Evolutionary conservation across 2,888 invertebrate species (phyloP).

Genomic region (Pyralis farinalis): DNA sequence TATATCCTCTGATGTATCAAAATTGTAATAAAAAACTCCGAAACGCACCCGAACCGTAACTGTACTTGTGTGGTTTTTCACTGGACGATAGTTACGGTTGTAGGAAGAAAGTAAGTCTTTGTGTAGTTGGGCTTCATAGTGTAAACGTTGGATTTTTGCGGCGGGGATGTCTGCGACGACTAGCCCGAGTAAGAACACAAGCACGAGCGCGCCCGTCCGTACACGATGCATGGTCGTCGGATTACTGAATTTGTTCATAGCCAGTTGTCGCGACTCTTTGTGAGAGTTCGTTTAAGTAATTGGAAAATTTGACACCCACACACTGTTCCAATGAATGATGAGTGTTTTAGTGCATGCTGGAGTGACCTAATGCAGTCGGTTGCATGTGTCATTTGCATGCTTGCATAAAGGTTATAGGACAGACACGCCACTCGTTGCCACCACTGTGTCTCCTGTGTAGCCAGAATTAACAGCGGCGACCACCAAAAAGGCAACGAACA

Average conservation of each 20-base stretch:
- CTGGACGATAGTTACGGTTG: conserved; percentile 76
- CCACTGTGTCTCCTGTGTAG: no score
- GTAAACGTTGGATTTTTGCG: conserved; percentile 33
- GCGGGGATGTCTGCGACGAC: conserved; percentile 35
- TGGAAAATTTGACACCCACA: conserved; percentile 31
- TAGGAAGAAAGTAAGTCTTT: conserved; percentile 80
- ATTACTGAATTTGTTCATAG: conserved; percentile 19
- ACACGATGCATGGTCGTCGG: conserved; percentile 12
- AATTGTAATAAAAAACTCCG: conserved; percentile 78
- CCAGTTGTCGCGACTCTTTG: background rate
- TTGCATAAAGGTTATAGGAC: no score
- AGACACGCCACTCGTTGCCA: no score
- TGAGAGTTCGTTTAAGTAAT: background rate
- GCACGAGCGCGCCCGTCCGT: conserved; percentile 21
- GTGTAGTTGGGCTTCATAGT: conserved; percentile 66
- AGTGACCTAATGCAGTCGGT: no score
- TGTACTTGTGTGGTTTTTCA: conserved; percentile 63
- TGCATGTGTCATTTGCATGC: no score
- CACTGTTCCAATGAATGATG: conserved; percentile 61
- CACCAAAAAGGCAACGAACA: no score
- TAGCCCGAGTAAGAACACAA: conserved; percentile 19
- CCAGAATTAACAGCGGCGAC: no score
- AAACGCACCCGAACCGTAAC: conserved; percentile 77
- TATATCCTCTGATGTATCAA: conserved; percentile 62
- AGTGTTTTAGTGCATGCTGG: conserved; percentile 10